Evolutionary conservation across 1,140 invertebrate species (phyloP).

Genomic region (Lamellibrachia luymesi): DNA sequence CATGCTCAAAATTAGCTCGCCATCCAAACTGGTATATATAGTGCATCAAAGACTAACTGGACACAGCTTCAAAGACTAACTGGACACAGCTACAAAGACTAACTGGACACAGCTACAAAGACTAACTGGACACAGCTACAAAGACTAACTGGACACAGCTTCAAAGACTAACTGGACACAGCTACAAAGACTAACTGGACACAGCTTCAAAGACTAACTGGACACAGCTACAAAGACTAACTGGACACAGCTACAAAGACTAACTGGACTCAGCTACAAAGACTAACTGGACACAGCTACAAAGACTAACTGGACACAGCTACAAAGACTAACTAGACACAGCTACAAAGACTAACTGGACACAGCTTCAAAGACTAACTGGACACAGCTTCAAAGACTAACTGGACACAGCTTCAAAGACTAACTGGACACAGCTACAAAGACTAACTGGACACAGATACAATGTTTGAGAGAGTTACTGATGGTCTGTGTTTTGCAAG

Average conservation of each 20-base stretch:
- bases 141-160: neutral
- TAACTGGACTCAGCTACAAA: too few species aligned
- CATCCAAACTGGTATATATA: neutral
- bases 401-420: neutral
- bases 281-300: neutral
- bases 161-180: neutral
- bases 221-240: neutral
- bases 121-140: neutral
- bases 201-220: neutral
- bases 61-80: neutral
- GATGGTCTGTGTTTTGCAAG: neutral
- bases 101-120: neutral
- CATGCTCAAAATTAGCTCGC: neutral
- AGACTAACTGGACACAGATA: neutral
- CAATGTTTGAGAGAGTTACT: neutral
- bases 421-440: neutral
- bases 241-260: neutral
- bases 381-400: neutral
- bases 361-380: neutral
- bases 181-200: neutral
- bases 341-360: neutral
- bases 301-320: neutral
- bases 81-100: neutral
- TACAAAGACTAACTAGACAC: neutral
- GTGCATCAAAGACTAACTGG: neutral